Conservation (phyloP, 1,140 invertebrate species). For the Lasioglossum albipes region DNA sequence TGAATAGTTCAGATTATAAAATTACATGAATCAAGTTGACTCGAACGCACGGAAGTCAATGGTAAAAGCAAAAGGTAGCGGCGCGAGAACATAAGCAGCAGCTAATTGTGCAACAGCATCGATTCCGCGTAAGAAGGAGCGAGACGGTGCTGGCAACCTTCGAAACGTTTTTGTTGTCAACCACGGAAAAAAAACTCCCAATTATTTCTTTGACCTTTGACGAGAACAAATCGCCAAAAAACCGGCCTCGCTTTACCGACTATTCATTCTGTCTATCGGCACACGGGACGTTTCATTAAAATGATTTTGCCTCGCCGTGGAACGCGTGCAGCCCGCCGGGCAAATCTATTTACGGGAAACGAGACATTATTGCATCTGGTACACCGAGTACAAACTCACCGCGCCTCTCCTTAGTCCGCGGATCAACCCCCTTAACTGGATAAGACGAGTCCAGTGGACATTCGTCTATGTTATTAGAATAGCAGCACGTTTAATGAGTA, state of each 20-base stretch:
- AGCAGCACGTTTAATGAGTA: conserved; percentile 26
- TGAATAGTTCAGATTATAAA: too few species aligned
- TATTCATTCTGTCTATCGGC: conserved; percentile 11
- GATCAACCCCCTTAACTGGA: conserved; percentile 27
- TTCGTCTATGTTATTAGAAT: conserved; percentile 32
- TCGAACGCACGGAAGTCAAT: too few species aligned
- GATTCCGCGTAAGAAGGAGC: neutral
- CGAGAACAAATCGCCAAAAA: neutral
- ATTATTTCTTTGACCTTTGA: conserved; percentile 1
- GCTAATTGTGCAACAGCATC: neutral
- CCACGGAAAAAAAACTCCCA: neutral
- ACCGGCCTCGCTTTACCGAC: neutral
- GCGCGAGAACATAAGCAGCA: neutral
- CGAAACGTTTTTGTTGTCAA: neutral
- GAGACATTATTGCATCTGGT: conserved; percentile 36
- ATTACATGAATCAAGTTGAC: too few species aligned
- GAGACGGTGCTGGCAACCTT: neutral
- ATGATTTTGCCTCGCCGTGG: conserved; percentile 13
- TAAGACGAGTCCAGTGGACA: neutral
- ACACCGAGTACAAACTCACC: neutral
- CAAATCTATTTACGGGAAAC: conserved; percentile 36
- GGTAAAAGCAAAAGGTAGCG: too few species aligned
- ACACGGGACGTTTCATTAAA: conserved; percentile 1
- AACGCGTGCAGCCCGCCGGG: conserved; percentile 34
- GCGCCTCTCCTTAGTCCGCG: neutral